Evolutionary conservation across 2,888 invertebrate species (phyloP).

Genomic region (Leptogaster cylindrica): DNA sequence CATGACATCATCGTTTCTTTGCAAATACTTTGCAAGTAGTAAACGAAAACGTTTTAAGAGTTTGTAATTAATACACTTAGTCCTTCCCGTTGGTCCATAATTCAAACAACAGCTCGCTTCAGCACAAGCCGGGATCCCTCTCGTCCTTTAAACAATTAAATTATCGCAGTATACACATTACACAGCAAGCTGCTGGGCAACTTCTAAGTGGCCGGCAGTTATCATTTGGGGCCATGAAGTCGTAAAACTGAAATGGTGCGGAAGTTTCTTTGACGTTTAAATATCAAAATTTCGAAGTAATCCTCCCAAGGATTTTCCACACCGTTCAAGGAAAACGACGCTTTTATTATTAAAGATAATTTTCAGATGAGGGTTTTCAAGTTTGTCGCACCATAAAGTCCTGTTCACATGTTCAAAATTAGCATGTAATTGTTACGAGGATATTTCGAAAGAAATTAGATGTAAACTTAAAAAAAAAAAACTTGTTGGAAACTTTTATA

Average conservation of each 20-base stretch:
- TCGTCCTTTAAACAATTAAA: constrained; percentile 20
- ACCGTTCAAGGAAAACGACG: not conserved
- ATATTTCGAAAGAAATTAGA: too few species aligned
- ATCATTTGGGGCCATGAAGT: constrained; percentile 34
- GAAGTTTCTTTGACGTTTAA: constrained; percentile 35
- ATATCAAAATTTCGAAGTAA: constrained; percentile 23
- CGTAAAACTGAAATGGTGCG: constrained; percentile 35
- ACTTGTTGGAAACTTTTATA: too few species aligned
- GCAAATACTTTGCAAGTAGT: too few species aligned
- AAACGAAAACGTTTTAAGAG: too few species aligned
- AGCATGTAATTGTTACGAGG: not conserved
- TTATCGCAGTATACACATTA: constrained; percentile 15
- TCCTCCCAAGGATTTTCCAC: constrained; percentile 13
- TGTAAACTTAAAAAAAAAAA: too few species aligned
- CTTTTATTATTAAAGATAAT: not conserved
- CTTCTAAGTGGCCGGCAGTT: constrained; percentile 28
- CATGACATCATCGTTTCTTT: too few species aligned
- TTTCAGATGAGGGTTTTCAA: constrained; percentile 11
- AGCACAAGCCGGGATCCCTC: not conserved
- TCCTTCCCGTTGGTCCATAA: not conserved
- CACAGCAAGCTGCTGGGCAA: not conserved
- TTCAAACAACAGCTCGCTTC: constrained; percentile 1
- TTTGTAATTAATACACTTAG: constrained; percentile 25
- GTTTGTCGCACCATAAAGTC: constrained; percentile 2
- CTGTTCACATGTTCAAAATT: constrained; percentile 20